Evolutionary conservation across 2,113 vertebrate species (phyloP).

Genomic region (Pachycephala philippinensis): DNA sequence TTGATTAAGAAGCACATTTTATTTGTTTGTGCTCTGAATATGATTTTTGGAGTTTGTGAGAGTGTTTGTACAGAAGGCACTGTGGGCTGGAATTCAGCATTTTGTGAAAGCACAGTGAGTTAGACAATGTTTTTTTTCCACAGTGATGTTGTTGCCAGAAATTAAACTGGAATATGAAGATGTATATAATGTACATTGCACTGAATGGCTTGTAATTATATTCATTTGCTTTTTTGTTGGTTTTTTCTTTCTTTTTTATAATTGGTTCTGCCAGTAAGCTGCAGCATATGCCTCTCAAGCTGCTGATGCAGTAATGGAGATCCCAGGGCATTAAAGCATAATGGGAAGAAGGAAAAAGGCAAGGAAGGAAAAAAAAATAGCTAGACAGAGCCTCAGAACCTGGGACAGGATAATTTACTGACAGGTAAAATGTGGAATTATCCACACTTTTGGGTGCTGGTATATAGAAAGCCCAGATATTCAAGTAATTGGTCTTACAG

Average conservation of each 20-base stretch:
- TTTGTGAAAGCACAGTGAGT: neutral
- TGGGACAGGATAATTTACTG: neutral
- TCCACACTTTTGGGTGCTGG: neutral
- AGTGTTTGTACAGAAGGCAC: neutral
- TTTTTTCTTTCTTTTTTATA: constrained; percentile 19
- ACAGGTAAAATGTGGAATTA: neutral
- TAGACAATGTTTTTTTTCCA: neutral
- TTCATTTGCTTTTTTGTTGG: neutral
- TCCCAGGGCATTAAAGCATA: constrained; percentile 22
- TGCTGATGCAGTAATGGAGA: constrained; percentile 13
- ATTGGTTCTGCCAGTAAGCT: constrained; percentile 27
- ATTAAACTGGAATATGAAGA: constrained; percentile 44
- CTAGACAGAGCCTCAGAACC: neutral
- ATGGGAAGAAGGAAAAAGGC: neutral
- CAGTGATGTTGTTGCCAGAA: neutral
- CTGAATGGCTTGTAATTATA: constrained; percentile 29
- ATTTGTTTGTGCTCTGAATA: neutral
- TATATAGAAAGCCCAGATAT: neutral
- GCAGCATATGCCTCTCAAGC: constrained; percentile 31
- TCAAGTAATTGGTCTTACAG: neutral
- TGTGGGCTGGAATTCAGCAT: neutral
- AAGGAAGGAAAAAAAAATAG: neutral
- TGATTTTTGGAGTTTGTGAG: neutral
- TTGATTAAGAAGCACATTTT: constrained; percentile 39
- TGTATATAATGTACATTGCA: constrained; percentile 3